Evolutionary conservation across 2,113 vertebrate species (phyloP), one percentile per base, ranked within the genome.

Genomic region (Entelurus aequoreus): DNA sequence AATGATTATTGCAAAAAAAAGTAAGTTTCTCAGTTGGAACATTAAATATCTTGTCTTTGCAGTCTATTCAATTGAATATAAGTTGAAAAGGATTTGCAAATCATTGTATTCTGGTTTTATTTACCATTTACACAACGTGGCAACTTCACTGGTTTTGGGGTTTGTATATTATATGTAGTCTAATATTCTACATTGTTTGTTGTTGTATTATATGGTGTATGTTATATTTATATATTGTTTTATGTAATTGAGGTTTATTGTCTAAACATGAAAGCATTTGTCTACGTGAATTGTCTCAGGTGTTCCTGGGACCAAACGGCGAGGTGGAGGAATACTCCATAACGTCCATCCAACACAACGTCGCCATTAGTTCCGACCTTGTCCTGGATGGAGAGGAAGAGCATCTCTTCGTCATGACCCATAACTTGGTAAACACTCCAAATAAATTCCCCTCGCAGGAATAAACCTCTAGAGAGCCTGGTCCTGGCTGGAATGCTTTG

Each of bases 391-490:
- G 91, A 75, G 50, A 69, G 1, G 92, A 94, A 53, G 88, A 94
- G 65, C 86, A 99, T 65, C 91, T 99, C 38, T 99, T 95, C 62
- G 91, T 97, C 80, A 94, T 97, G 93, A 98, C 95, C 19, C 90
- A 87, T 62, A 91, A 87, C 72, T 93, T 85, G 90, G 96, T 98
- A 92, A 81, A 86, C 4, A 36, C 54, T 28, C 28, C 28, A 28
- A 28, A 28, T 28, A 28, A 28, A 28, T 15, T 19, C n/a, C 12
- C 48, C 28, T 36, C 36, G 15, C 4, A 6, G 9, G 12, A 53
- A n/a, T 36, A 48, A 42, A 46, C 16, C 35, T 9, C 13, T 47
- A 66, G 16, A 46, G 11, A 67, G 59, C 36, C 1, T 11, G 3
- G 5, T 66, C 66, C 47, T 2, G 15, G 35, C 2, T 6, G 16